Evolutionary conservation across 2,888 invertebrate species (phyloP).

Genomic region (Lasius platythorax): DNA sequence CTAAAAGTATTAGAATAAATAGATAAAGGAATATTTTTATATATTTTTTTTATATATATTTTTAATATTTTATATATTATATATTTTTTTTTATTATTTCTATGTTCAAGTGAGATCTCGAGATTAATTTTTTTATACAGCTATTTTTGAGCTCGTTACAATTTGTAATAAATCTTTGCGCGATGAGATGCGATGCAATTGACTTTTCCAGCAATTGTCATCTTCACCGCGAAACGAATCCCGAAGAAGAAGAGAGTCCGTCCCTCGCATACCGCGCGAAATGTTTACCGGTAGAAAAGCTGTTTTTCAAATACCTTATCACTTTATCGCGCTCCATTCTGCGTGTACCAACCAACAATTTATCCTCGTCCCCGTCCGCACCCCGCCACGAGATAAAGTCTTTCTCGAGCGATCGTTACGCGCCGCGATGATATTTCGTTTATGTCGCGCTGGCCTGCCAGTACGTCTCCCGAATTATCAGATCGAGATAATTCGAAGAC

Average conservation of each 20-base stretch:
- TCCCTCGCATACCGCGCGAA: conserved; percentile 8
- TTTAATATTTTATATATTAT: too few species aligned
- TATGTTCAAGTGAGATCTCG: not conserved
- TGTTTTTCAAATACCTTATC: conserved; percentile 80
- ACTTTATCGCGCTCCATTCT: conserved; percentile 70
- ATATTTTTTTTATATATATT: too few species aligned
- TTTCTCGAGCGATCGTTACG: conserved; percentile 63
- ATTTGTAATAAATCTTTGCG: not conserved
- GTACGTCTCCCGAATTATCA: conserved; percentile 44
- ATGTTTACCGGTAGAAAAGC: conserved; percentile 74
- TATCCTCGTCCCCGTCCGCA: conserved; percentile 29
- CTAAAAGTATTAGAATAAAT: not conserved
- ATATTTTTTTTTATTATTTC: not conserved
- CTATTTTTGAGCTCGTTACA: not conserved
- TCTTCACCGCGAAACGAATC: not conserved
- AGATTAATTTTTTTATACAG: not conserved
- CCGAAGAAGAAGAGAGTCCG: not conserved
- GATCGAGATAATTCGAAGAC: conserved; percentile 42
- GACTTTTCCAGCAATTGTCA: not conserved
- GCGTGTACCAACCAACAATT: conserved; percentile 54
- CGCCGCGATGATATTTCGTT: conserved; percentile 44
- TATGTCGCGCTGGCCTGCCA: conserved; percentile 28
- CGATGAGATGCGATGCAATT: not conserved
- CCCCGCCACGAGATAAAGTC: conserved; percentile 60
- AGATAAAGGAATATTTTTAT: not conserved